Evolutionary conservation across 2,888 invertebrate species (phyloP).

Genomic region (Xylota sylvarum): DNA sequence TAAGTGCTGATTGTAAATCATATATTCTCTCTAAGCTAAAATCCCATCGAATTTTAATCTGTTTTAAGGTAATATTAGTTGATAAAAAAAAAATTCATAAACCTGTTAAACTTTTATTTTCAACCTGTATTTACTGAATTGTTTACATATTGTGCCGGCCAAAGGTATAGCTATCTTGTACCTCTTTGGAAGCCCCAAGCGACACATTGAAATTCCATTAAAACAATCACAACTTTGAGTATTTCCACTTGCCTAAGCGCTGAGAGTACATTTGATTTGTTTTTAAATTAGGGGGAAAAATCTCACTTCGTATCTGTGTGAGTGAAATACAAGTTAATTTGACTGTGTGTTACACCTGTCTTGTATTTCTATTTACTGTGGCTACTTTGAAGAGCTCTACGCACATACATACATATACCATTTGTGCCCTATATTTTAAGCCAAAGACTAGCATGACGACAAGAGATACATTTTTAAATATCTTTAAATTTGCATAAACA

Average conservation of each 20-base stretch:
- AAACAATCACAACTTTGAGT: constrained; percentile 9
- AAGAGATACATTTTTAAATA: constrained; percentile 31
- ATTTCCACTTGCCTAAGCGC: constrained; percentile 18
- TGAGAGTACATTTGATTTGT: constrained; percentile 14
- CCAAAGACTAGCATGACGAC: constrained; percentile 14
- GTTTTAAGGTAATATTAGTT: neutral
- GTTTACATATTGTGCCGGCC: constrained; percentile 19
- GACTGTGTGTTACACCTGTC: constrained; percentile 31
- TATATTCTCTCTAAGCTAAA: neutral
- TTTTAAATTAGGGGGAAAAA: constrained; percentile 10
- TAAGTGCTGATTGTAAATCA: neutral
- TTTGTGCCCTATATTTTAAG: constrained; percentile 45
- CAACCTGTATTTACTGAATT: neutral
- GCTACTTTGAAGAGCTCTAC: constrained; percentile 6
- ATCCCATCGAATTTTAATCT: neutral
- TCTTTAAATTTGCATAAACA: constrained; percentile 38
- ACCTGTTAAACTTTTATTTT: constrained; percentile 24
- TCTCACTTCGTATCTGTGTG: constrained; percentile 10
- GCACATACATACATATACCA: constrained; percentile 14
- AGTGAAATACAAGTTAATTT: neutral
- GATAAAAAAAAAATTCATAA: neutral
- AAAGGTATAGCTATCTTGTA: neutral
- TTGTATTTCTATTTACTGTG: constrained; percentile 1
- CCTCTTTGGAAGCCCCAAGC: neutral
- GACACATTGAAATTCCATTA: constrained; percentile 22